Evolutionary conservation across 2,888 invertebrate genomes (phyloP).

Genomic region (Octonoba sinensis): DNA sequence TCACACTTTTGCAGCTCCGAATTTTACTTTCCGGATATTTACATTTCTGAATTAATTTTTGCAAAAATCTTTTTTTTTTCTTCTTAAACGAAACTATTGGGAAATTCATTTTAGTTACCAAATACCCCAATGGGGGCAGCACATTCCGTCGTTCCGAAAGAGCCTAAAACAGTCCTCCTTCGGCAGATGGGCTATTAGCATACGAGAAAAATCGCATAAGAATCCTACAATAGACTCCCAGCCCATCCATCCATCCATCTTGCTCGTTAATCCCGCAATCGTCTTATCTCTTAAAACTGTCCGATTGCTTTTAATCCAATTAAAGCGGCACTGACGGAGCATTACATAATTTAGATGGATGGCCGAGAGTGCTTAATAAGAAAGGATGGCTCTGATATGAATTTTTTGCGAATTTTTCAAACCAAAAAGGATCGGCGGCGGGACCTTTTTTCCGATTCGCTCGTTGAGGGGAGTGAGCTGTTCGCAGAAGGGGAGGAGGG

Average conservation of each 20-base stretch:
- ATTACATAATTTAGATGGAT: conserved; percentile 56
- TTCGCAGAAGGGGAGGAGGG: conserved; percentile 15
- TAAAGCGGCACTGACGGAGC: conserved; percentile 49
- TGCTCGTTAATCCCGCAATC: conserved; percentile 36
- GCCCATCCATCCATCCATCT: conserved; percentile 34
- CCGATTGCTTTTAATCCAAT: conserved; percentile 63
- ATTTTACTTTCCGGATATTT: neutral
- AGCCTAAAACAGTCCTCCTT: neutral
- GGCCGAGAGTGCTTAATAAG: conserved; percentile 37
- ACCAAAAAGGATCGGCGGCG: conserved; percentile 7
- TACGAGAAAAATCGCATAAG: conserved; percentile 31
- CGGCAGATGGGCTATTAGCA: conserved; percentile 42
- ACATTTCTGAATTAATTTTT: conserved; percentile 1
- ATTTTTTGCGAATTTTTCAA: conserved; percentile 50
- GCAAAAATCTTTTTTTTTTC: neutral
- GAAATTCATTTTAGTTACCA: neutral
- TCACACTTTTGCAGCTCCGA: too few relatives aligned
- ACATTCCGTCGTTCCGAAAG: conserved; percentile 12
- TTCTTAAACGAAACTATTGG: neutral
- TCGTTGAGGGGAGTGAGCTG: conserved; percentile 32
- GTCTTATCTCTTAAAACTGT: conserved; percentile 53
- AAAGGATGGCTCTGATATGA: conserved; percentile 42
- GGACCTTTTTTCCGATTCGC: conserved; percentile 59
- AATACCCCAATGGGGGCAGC: conserved; percentile 25
- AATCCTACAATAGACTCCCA: conserved; percentile 27